These are phyloP conservation scores for Liposcelis brunnea DNA, from an alignment of 2,888 invertebrate genomes.

Conservation along the genomic window DNA sequence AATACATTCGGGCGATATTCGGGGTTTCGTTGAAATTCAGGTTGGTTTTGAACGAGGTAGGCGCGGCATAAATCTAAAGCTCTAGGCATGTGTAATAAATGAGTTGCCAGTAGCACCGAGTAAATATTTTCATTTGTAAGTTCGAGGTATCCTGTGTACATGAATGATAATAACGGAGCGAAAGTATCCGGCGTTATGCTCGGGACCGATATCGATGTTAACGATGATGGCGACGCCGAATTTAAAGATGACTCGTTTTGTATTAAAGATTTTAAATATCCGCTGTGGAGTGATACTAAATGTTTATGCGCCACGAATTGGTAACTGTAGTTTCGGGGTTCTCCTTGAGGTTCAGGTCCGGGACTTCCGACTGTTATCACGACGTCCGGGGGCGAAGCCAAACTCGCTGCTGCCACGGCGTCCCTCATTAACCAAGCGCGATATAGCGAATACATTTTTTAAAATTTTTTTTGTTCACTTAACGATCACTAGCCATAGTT, in stretches of 20 bases:
- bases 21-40: conserved; percentile 18
- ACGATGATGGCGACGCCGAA: conserved; percentile 23
- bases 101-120: conserved; percentile 50
- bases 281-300: conserved; percentile 48
- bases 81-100: conserved; percentile 54
- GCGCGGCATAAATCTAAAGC: conserved; percentile 50
- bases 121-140: conserved; percentile 52
- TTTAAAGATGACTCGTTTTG: conserved; percentile 20
- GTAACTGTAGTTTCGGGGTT: conserved; percentile 13
- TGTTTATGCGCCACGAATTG: conserved; percentile 50
- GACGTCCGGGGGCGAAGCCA: conserved; percentile 21
- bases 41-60: conserved; percentile 37
- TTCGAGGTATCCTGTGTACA: conserved; percentile 57
- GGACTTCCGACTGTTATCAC: conserved; percentile 19
- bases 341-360: neutral
- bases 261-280: conserved; percentile 50
- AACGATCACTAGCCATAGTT: too few species aligned
- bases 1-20: conserved; percentile 16
- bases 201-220: conserved; percentile 24
- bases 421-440: conserved; percentile 25
- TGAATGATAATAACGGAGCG: conserved; percentile 49
- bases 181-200: conserved; percentile 29
- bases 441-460: conserved; percentile 28
- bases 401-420: conserved; percentile 19
- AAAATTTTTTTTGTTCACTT: too few species aligned